These are phyloP conservation scores for Drosophila sturtevanti DNA, from an alignment of 1,140 invertebrate species.

Conservation along the genomic window DNA sequence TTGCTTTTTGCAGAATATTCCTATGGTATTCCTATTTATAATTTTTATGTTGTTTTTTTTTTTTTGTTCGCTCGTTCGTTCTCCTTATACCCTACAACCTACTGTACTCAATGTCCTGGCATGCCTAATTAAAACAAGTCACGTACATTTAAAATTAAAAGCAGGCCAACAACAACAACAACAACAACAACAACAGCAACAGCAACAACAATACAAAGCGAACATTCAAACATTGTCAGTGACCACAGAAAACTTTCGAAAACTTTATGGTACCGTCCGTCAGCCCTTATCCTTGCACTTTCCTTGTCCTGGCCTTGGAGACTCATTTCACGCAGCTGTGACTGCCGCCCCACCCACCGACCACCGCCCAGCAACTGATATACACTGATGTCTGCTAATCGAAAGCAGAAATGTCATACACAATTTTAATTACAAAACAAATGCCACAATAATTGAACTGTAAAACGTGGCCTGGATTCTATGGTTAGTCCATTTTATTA, in stretches of 20 bases:
- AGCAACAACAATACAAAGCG: slow-evolving; percentile 5
- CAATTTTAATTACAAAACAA: slow-evolving; percentile 49
- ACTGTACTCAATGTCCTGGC: slow-evolving; percentile 3
- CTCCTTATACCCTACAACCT: neutral
- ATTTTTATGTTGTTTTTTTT: neutral
- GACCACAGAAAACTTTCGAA: slow-evolving; percentile 44
- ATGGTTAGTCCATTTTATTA: neutral
- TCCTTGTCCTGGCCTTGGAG: neutral
- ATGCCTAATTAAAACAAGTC: slow-evolving; percentile 54
- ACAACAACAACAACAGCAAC: slow-evolving; percentile 6
- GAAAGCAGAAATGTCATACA: slow-evolving; percentile 34
- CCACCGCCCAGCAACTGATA: neutral
- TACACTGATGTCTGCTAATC: slow-evolving; percentile 30
- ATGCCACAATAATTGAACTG: slow-evolving; percentile 40
- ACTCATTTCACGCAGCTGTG: slow-evolving; percentile 51
- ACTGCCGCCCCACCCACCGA: slow-evolving; percentile 9
- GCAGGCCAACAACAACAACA: slow-evolving; percentile 5
- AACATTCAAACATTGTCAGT: slow-evolving; percentile 29
- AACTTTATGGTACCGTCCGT: neutral
- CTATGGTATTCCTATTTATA: neutral
- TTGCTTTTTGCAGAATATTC: neutral
- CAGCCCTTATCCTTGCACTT: too few relatives aligned
- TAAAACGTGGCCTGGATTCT: slow-evolving; percentile 15
- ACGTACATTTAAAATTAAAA: slow-evolving; percentile 58
- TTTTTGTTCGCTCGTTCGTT: neutral